These are phyloP conservation scores for Clanis bilineata DNA, from an alignment of 2,888 invertebrate genomes.

Conservation along the genomic window DNA sequence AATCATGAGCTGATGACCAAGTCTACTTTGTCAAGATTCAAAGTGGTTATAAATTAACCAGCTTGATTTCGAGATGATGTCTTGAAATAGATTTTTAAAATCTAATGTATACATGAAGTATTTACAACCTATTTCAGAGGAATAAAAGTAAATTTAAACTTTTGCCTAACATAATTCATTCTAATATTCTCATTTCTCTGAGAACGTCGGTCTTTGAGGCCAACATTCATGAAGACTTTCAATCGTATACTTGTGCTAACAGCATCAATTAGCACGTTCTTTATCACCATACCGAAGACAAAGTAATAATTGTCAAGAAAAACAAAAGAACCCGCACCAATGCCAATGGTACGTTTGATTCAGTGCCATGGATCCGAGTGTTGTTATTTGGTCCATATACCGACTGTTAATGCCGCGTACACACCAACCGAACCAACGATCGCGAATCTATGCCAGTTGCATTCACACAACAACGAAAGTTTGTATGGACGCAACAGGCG, in stretches of 20 bases:
- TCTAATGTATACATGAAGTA: too few species aligned
- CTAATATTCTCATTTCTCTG: background rate
- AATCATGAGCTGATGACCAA: too few species aligned
- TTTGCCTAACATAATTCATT: background rate
- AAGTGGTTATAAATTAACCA: too few species aligned
- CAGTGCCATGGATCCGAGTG: slow-evolving; percentile 24
- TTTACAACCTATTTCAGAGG: background rate
- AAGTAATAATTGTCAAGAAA: background rate
- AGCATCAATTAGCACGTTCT: background rate
- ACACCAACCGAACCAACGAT: too few species aligned
- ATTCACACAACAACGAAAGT: too few species aligned
- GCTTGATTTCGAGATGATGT: background rate
- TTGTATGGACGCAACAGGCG: too few species aligned
- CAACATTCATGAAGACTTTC: background rate
- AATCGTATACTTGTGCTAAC: background rate
- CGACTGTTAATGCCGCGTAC: slow-evolving; percentile 26
- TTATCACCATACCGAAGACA: background rate
- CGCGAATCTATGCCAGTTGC: too few species aligned
- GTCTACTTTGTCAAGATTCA: too few species aligned
- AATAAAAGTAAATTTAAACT: background rate
- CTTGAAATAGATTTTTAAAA: background rate
- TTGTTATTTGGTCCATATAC: slow-evolving; percentile 46
- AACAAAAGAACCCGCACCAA: background rate
- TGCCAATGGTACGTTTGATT: background rate
- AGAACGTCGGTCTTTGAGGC: background rate